A percentile compares a stretch with the other conserved stretches of the same genome.
Evolutionary conservation across 2,113 vertebrate species (phyloP).

Genomic region (Eretmochelys imbricata): DNA sequence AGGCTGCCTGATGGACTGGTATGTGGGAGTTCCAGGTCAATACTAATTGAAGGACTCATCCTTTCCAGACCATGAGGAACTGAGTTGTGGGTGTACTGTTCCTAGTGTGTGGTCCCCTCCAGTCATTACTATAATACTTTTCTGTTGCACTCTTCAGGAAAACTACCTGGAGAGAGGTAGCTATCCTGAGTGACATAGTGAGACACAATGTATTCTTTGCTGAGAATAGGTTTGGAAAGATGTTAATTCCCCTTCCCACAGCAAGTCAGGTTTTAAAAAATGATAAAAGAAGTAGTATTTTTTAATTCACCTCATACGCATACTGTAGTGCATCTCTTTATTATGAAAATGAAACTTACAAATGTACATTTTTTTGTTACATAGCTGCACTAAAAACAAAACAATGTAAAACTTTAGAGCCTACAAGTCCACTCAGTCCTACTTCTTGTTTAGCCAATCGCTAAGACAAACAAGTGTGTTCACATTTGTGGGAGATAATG

Average conservation of each 20-base stretch:
- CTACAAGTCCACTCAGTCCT: no score
- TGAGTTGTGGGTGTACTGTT: background rate
- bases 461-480: no score
- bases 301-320: no score
- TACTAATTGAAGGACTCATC: conserved; percentile 35
- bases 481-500: no score
- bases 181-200: background rate
- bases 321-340: no score
- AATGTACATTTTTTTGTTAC: no score
- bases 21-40: background rate
- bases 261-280: background rate
- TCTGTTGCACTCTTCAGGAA: background rate
- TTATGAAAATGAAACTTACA: no score
- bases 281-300: no score
- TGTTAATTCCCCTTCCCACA: background rate
- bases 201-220: conserved; percentile 16
- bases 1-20: conserved; percentile 45
- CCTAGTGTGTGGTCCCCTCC: background rate
- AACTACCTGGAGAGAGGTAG: background rate
- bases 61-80: conserved; percentile 38
- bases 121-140: background rate
- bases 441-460: no score
- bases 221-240: background rate
- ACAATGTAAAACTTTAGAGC: no score
- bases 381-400: no score